Percentiles rank a stretch among this genome's conserved stretches.
These are phyloP conservation scores for Rhagoletis zephyria DNA, from an alignment of 1,140 invertebrate genomes.

Conservation along the genomic window DNA sequence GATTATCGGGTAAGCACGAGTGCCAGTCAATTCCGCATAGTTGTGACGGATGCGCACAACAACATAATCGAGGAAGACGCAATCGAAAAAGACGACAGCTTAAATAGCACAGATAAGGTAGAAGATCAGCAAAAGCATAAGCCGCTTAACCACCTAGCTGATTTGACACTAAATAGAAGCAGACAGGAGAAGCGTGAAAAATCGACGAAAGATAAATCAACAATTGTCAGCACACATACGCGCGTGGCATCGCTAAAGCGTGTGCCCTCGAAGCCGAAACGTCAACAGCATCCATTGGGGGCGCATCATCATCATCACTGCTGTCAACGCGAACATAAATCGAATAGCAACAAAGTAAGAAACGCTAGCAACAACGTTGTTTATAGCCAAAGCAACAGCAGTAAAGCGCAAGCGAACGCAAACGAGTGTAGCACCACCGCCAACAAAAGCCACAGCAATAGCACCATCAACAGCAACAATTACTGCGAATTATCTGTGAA, in stretches of 20 bases:
- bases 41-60: conserved; percentile 70
- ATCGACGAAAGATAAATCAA: conserved; percentile 19
- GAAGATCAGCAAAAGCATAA: too few species aligned
- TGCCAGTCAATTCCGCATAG: conserved; percentile 64
- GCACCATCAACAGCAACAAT: conserved; percentile 1
- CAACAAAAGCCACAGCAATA: background rate
- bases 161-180: background rate
- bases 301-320: conserved; percentile 12
- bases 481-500: conserved; percentile 59
- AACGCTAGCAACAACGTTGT: too few species aligned
- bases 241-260: conserved; percentile 50
- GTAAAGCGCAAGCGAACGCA: background rate
- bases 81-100: conserved; percentile 60
- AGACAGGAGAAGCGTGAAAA: conserved; percentile 46
- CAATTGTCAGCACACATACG: conserved; percentile 36
- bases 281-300: conserved; percentile 43
- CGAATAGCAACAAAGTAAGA: background rate
- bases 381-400: background rate
- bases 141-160: background rate
- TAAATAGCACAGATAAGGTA: conserved; percentile 9
- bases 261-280: conserved; percentile 56
- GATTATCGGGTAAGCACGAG: background rate
- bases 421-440: background rate
- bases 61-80: conserved; percentile 70
- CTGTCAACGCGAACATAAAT: conserved; percentile 53